Evolutionary conservation across 2,888 invertebrate genomes (phyloP).

Genomic region (Conus canariensis): DNA sequence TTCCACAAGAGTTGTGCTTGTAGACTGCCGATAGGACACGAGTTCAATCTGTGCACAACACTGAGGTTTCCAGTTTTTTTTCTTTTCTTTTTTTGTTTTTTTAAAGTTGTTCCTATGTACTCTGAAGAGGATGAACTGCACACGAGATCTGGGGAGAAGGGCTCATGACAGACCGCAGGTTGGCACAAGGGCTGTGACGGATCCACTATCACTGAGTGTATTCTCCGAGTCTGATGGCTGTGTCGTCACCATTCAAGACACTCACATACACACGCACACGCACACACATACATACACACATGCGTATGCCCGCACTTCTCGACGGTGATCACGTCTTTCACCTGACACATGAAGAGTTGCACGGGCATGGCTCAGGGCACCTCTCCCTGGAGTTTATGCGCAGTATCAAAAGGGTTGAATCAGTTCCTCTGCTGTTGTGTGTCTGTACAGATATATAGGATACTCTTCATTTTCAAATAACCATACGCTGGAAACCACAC

Average conservation of each 20-base stretch:
- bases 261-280: no score
- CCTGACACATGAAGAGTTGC: neutral
- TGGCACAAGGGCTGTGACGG: constrained; percentile 17
- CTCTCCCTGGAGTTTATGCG: no score
- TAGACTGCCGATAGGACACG: neutral
- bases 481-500: neutral
- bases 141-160: neutral
- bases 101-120: constrained; percentile 16
- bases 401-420: no score
- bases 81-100: no score
- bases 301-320: no score
- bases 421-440: neutral
- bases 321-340: neutral
- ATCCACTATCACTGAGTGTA: neutral
- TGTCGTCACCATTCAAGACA: no score
- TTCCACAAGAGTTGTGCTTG: neutral
- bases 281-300: neutral
- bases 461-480: neutral
- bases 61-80: neutral
- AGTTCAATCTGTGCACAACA: neutral
- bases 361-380: neutral
- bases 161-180: neutral
- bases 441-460: neutral
- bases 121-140: constrained; percentile 5
- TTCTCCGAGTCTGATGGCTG: no score